Evolutionary conservation across 2,888 invertebrate genomes (phyloP), one percentile per base, ranked within the genome.

Genomic region (Pollenia labialis): DNA sequence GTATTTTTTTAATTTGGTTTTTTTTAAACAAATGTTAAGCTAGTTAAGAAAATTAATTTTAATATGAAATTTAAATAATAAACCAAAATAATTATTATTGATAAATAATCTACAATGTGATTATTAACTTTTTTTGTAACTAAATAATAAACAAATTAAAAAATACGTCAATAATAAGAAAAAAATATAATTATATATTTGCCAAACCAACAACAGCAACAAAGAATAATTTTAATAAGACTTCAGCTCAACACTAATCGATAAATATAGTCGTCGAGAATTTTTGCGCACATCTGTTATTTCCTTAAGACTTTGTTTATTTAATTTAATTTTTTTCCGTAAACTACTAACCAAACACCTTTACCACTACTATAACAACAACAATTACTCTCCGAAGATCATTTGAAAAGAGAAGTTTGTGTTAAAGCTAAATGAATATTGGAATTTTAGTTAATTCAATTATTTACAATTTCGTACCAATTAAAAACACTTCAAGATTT

Each of bases 131-230:
- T 32, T 32, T 64, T 32, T 32, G 18, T 48, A 23, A 18, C 46
- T 50, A 66, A 48, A 8, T 44, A 12, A 64, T 44, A 18, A 46
- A 64, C 18, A 32, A 64, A 64, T 64, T 64, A 42, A 7, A n/a
- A 40, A 42, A 40, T 64, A 46, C 11, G 48, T 48, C 66, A 66
- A 66, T 66, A 48, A 64, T 42, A 44, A 44, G 6, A 6, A 32
- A 32, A 44, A 64, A 66, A 14, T 6, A 0, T 68, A 48, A 66
- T 66, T 66, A 66, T 66, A 48, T 48, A 8, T 68, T 23, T 48
- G n/a, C 16, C 23, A 66, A 4, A 62, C 8, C 18, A 40, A 10
- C 23, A 18, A 10, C 32, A 32, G 6, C 6, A 32, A 32, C 32
- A 42, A 58, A 1, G 46, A 72, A 4, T 58, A 58, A 32, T n/a